Evolutionary conservation across 1,140 invertebrate genomes (phyloP).

Genomic region (Leptoteleia sp.): DNA sequence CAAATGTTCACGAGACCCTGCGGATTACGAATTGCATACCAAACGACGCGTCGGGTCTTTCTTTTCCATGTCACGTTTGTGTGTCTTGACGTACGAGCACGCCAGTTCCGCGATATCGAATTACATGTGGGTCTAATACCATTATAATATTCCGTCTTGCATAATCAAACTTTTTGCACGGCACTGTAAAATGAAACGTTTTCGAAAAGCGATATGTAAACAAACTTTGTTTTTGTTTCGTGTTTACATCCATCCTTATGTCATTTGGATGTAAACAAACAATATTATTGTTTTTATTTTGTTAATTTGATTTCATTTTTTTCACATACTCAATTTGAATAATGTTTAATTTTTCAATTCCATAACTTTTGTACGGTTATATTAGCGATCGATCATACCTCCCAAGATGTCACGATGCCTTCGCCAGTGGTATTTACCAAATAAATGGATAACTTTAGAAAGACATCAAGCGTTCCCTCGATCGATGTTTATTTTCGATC

Average conservation of each 20-base stretch:
- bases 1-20: constrained; percentile 46
- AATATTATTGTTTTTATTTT: too few species aligned
- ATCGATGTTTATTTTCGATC: not conserved
- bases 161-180: constrained; percentile 39
- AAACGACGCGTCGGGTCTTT: constrained; percentile 54
- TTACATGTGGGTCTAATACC: constrained; percentile 55
- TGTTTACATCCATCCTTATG: too few species aligned
- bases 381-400: constrained; percentile 32
- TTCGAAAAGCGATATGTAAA: too few species aligned
- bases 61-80: constrained; percentile 55
- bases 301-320: too few species aligned
- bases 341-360: too few species aligned
- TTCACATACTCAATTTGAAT: too few species aligned
- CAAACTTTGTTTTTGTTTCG: too few species aligned
- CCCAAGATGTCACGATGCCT: not conserved
- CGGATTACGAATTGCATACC: constrained; percentile 59
- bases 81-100: constrained; percentile 45
- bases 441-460: constrained; percentile 2
- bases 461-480: not conserved
- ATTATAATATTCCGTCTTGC: constrained; percentile 33
- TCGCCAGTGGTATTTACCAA: not conserved
- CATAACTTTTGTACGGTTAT: too few species aligned
- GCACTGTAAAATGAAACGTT: too few species aligned
- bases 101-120: constrained; percentile 59
- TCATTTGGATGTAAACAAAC: too few species aligned